Conservation (phyloP, 1,140 invertebrate genomes). For the Lepidurus arcticus region DNA sequence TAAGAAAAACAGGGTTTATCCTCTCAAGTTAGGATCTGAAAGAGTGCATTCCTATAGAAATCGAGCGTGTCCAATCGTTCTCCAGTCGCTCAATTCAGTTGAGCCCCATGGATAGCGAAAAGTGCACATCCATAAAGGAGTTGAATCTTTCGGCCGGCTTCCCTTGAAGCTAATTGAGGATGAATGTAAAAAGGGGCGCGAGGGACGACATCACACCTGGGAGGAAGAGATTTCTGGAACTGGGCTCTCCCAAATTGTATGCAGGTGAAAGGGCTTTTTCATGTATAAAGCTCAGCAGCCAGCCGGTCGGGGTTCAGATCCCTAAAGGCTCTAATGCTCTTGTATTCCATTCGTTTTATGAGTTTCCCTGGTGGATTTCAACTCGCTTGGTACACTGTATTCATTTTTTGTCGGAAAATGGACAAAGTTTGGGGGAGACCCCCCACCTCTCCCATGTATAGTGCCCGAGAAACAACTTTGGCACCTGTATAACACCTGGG, state of each 20-base stretch:
- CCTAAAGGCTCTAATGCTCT: constrained; percentile 13
- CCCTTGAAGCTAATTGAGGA: constrained; percentile 15
- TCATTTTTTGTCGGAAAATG: background rate
- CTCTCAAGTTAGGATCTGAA: background rate
- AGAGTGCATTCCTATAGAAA: background rate
- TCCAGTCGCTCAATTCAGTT: constrained; percentile 3
- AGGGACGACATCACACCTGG: constrained; percentile 13
- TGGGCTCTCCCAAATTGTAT: background rate
- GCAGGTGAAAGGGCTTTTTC: constrained; percentile 6
- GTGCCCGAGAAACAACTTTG: constrained; percentile 3
- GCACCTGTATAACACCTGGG: constrained; percentile 17
- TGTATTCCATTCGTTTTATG: constrained; percentile 2
- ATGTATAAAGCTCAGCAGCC: background rate
- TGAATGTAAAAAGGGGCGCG: constrained; percentile 21
- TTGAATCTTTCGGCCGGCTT: background rate
- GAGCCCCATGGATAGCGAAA: constrained; percentile 7
- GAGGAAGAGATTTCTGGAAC: background rate
- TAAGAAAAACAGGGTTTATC: background rate
- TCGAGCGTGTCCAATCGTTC: constrained; percentile 10
- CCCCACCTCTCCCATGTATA: constrained; percentile 11
- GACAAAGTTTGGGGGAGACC: background rate
- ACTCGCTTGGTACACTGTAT: background rate
- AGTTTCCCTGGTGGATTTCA: background rate
- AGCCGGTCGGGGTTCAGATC: background rate
- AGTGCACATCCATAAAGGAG: background rate